Evolutionary conservation across 2,113 vertebrate genomes (phyloP), one percentile per base, ranked within the genome.

Genomic region (Alosa alosa): DNA sequence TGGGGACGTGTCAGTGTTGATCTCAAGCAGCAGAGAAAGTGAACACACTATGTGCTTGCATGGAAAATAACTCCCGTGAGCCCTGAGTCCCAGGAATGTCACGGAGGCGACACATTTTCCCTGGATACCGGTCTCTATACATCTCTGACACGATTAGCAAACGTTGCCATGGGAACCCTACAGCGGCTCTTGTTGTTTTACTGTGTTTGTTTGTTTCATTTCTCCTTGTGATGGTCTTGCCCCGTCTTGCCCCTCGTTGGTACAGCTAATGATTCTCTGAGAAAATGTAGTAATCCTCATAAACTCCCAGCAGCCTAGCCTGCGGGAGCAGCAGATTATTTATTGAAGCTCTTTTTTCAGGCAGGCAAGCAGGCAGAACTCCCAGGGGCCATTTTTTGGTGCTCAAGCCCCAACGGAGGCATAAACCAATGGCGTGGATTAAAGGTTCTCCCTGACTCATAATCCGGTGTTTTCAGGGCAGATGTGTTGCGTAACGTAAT

Each of bases 401-500:
- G 72, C 36, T 83, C 25, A 83, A 11, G 60, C 49, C 11, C n/a
- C 50, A 25, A 25, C 49, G 83, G 20, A 31, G 47, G 52, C 31
- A 47, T 68, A 86, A 68, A 60, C 84, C 82, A 84, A 91, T 89
- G 86, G 60, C 81, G 85, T 44, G 83, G 90, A 92, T 93, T 91
- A 91, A 86, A 15, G 82, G 20, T 18, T 45, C 83, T 72, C 46
- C 47, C 75, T 81, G 81, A 46, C 84, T 88, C 84, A 81, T 91
- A 91, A 92, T 93, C 93, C 85, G 89, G 31, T 78, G 84, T 84
- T n/a, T 92, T 92, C 86, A 88, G 86, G 88, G 31, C 90, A 91
- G 89, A 90, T 88, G 68, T 10, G 45, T 92, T 93, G 90, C 86
- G 75, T 93, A 93, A 94, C 90, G 44, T 84, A 90, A 86, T 88